Evolutionary conservation across 2,888 invertebrate species (phyloP).

Genomic region (Hyles lineata): DNA sequence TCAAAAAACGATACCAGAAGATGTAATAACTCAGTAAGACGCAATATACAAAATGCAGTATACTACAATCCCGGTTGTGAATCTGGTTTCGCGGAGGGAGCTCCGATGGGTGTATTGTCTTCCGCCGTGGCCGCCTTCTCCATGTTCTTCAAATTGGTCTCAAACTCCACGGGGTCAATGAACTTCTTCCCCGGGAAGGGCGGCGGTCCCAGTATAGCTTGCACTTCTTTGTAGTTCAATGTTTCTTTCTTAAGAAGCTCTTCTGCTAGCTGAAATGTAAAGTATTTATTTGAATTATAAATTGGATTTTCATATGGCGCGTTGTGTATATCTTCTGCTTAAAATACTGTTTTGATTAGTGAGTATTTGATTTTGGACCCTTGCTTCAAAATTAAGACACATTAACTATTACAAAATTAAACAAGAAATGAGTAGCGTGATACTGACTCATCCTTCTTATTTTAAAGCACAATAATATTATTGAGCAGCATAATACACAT

Average conservation of each 20-base stretch:
- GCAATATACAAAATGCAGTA: background rate
- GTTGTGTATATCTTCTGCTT: too few relatives aligned
- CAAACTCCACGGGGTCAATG: constrained; percentile 92
- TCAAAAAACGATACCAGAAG: background rate
- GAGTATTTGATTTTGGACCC: too few relatives aligned
- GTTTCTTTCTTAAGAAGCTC: constrained; percentile 95
- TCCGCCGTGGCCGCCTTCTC: constrained; percentile 56
- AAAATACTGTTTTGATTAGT: too few relatives aligned
- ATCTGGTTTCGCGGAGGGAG: constrained; percentile 64
- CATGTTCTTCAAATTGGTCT: constrained; percentile 81
- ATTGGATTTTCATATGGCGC: background rate
- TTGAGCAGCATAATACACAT: too few relatives aligned
- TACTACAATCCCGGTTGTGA: constrained; percentile 27
- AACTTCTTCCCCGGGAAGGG: constrained; percentile 89
- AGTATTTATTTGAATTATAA: constrained; percentile 26
- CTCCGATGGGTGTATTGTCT: constrained; percentile 45
- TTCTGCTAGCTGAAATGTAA: constrained; percentile 90
- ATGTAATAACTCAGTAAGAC: background rate
- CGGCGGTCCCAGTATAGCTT: constrained; percentile 94
- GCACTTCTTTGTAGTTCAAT: constrained; percentile 95
- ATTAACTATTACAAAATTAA: too few relatives aligned
- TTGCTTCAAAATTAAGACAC: too few relatives aligned
- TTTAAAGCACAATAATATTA: too few relatives aligned
- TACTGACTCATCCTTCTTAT: too few relatives aligned
- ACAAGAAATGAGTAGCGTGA: too few relatives aligned